These are phyloP conservation scores for Melanchra persicariae DNA, from an alignment of 2,888 invertebrate genomes.

Conservation along the genomic window DNA sequence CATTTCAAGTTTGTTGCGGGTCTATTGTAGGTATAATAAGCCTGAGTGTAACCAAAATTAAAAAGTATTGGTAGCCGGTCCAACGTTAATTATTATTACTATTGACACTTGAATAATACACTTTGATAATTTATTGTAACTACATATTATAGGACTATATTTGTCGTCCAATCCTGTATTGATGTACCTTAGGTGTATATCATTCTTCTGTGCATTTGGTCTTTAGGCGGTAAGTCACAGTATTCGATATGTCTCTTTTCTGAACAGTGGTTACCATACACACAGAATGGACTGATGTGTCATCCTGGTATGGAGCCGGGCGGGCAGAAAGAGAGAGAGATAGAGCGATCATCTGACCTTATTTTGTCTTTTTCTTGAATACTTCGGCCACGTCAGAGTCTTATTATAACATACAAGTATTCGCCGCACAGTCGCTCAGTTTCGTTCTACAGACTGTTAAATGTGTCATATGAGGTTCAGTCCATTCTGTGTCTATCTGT, in stretches of 20 bases:
- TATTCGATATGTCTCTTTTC: neutral
- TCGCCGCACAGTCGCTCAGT: too few species aligned
- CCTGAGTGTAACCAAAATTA: slow-evolving; percentile 19
- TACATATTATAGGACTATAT: slow-evolving; percentile 18
- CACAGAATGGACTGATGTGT: neutral
- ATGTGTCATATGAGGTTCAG: too few species aligned
- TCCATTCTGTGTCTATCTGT: too few species aligned
- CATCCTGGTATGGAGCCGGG: neutral
- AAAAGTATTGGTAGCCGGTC: slow-evolving; percentile 26
- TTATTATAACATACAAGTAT: too few species aligned
- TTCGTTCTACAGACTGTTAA: too few species aligned
- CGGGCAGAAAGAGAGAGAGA: neutral
- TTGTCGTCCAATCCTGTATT: slow-evolving; percentile 40
- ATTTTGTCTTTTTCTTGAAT: neutral
- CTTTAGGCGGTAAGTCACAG: slow-evolving; percentile 25
- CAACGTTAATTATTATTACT: slow-evolving; percentile 12
- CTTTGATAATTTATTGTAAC: slow-evolving; percentile 30
- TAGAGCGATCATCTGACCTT: neutral
- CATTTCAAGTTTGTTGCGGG: neutral
- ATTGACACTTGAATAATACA: slow-evolving; percentile 32
- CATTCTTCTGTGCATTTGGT: slow-evolving; percentile 38
- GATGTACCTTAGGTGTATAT: slow-evolving; percentile 34
- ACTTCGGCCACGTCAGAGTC: too few species aligned
- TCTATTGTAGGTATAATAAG: neutral
- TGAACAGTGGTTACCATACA: neutral